Percentiles rank a stretch among this genome's conserved stretches.
Conservation (phyloP, 2,888 invertebrate species). For the Unio pictorum region DNA sequence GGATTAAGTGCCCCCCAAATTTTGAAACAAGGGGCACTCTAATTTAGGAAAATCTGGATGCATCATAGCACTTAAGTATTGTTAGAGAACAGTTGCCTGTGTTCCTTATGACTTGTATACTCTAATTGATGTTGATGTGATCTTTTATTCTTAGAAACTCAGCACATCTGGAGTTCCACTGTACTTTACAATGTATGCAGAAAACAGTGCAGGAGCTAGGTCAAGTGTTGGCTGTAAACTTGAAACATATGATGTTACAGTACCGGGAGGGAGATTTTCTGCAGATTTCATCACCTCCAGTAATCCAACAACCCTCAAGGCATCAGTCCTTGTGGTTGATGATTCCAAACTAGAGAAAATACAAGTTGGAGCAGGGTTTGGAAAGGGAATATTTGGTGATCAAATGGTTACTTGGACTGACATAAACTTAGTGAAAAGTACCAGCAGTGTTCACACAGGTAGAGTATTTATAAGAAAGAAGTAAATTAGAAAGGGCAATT, state of each 20-base stretch:
- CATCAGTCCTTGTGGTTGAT: constrained; percentile 40
- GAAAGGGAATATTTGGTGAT: constrained; percentile 31
- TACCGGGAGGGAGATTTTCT: constrained; percentile 42
- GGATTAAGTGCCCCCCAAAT: no score
- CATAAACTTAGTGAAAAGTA: constrained; percentile 1
- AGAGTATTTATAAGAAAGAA: no score
- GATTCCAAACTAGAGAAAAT: constrained; percentile 32
- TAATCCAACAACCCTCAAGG: constrained; percentile 40
- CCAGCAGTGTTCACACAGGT: not conserved
- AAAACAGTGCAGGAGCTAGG: constrained; percentile 44
- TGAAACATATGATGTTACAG: constrained; percentile 47
- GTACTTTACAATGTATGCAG: constrained; percentile 45
- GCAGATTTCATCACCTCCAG: constrained; percentile 43
- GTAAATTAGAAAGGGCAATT: no score
- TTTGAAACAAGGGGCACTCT: no score
- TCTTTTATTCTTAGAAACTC: not conserved
- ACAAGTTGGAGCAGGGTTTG: constrained; percentile 29
- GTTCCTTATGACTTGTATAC: no score
- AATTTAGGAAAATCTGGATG: no score
- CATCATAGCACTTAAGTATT: no score
- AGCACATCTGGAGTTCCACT: constrained; percentile 38
- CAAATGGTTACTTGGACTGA: constrained; percentile 29
- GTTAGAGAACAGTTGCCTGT: no score
- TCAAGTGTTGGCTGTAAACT: constrained; percentile 41
- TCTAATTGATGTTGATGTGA: no score